Base-by-base conservation (phyloP, 2,888 invertebrate genomes). In the Oligia strigilis region DNA sequence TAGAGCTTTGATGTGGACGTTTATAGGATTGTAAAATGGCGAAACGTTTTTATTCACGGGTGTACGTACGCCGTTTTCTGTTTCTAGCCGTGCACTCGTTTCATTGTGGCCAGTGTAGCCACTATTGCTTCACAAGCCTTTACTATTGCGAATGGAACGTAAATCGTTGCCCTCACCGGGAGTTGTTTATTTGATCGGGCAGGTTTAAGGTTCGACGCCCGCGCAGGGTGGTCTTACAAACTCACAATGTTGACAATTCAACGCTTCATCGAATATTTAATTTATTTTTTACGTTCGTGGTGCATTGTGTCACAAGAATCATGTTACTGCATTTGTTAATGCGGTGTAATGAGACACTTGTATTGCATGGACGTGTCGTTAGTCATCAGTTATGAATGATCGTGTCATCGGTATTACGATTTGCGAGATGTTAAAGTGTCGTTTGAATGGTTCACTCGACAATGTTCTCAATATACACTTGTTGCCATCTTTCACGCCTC, bases 151-250 rank as follows among this genome's bases (percentile, higher is more conserved):
- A 91, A 90, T 91, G 92, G 90, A 90, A 92, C 92, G 92, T 94
- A 93, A 95, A 95, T 92, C 90, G 91, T 90, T 87, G 87, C 77
- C 80, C 80, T 81, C 89, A 91, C 91, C 91, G 90, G 92, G 92
- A 94, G 93, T 93, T 92, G 93, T 94, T 94, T 93, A 92, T 93
- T 93, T 91, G 92, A 92, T 90, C 92, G 90, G 87, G 87, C 89
- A 88, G 91, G 93, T 87, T 88, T 85, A 86, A 90, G 90, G 93
- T 93, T 94, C 94, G 92, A 91, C 87, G 93, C 80, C 92, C 93
- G 92, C 82, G 81, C 91, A 86, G 92, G 94, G 94, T 94, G 94
- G 94, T 93, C 93, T 87, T 85, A 85, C 78, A 83, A 82, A 87
- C 75, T 80, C 78, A 84, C 82, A 82, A 86, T 89, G 86, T 89